These are phyloP conservation scores for Aproaerema taeniolella DNA, from an alignment of 2,888 invertebrate species.

Conservation along the genomic window DNA sequence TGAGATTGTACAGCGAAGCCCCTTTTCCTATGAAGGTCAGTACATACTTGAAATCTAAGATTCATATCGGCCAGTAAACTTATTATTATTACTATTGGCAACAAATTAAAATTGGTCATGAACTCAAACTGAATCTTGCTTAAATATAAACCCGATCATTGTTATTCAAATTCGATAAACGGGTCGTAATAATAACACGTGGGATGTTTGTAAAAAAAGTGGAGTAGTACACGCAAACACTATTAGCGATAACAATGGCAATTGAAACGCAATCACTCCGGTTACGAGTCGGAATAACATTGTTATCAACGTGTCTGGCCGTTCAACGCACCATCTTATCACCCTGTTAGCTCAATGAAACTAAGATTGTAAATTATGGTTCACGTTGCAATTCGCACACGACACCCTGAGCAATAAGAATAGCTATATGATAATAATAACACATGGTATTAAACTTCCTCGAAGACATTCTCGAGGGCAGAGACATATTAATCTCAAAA, in stretches of 20 bases:
- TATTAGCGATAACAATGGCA: constrained; percentile 35
- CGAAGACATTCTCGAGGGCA: no score
- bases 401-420: constrained; percentile 21
- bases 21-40: no score
- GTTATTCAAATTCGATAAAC: constrained; percentile 10
- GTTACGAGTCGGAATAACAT: constrained; percentile 30
- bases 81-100: no score
- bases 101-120: no score
- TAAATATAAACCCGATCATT: no score
- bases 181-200: constrained; percentile 6
- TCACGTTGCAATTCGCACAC: constrained; percentile 27
- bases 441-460: not conserved
- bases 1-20: no score
- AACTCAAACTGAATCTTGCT: no score
- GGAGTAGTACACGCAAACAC: constrained; percentile 22
- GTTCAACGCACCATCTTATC: constrained; percentile 41
- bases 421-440: not conserved
- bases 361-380: constrained; percentile 38
- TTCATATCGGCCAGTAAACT: no score
- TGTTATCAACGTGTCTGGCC: constrained; percentile 32
- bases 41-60: no score
- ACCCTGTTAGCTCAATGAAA: constrained; percentile 40
- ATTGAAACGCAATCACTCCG: constrained; percentile 32
- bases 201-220: constrained; percentile 15
- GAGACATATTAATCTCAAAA: no score